Base-by-base conservation (phyloP, 2,888 invertebrate genomes). In the Torymus aiolomorphi region DNA sequence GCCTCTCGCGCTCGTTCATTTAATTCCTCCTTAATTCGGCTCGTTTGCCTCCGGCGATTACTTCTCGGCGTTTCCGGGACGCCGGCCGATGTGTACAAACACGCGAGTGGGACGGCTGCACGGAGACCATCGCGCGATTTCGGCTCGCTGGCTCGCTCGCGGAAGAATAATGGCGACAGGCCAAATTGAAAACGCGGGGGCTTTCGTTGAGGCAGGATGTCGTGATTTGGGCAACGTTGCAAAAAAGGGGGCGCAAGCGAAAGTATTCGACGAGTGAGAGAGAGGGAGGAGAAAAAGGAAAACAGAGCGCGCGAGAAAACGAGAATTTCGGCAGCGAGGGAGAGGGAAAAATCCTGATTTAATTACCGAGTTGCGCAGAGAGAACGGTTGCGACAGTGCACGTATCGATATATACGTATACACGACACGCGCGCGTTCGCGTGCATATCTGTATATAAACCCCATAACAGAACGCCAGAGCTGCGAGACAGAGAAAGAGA, bases 11-110 rank as follows among this genome's bases (percentile, higher is more conserved):
- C 67, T 81, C 78, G 76, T 79, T 81, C 73, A 77, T 82, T 80
- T 80, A 69, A 73, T 82, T 84, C 65, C 81, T 80, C 79, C 80
- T 80, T 79, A 77, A 82, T 82, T 80, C 76, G 81, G 80, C 70
- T 80, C 76, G 70, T 73, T 79, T 66, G 74, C 59, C 63, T 74
- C 18, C 18, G 14, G 67, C 63, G 73, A 78, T 72, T 71, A 57
- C 52, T 63, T 66, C 62, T 42, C 42, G 8, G 51, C 72, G 72
- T 13, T 49, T 66, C 16, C 42, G 42, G 42, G 8, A 5, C 42
- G 42, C 42, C 8, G 42, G 42, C 42, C 42, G 42, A 42, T 42
- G 42, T 42, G 42, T 42, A 42, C 8, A 31, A 31, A 31, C 31
- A 5, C 31, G 31, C 31, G 3, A 5, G 31, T 5, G 42, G 42